Base-by-base conservation (phyloP, 2,113 vertebrate species). In the Orycteropus afer region DNA sequence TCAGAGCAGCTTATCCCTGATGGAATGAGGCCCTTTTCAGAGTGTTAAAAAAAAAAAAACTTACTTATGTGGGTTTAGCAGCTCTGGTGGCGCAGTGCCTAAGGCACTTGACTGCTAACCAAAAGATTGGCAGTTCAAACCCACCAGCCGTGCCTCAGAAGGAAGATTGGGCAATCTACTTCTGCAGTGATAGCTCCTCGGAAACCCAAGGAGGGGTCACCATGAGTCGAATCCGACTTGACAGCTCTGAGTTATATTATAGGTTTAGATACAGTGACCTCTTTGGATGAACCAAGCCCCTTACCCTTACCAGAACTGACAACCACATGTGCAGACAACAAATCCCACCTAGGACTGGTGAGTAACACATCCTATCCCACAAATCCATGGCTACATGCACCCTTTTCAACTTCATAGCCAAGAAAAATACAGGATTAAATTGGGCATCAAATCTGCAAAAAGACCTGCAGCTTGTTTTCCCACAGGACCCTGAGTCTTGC, bases 391-490 rank as follows among this genome's bases (percentile, higher is more conserved):
- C 78, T 32, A 23, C 59, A 32, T 9, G n/a, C 81, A 18, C 77
- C 76, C 67, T 93, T 74, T 67, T 37, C 51, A 49, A 3, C 76
- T 63, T 79, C 71, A 8, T 23, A 88, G 29, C 69, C 32, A 69
- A 69, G 67, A 87, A 49, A 42, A 74, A 89, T 53, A 65, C 69
- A 63, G 45, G 86, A 80, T 80, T 95, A 78, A 79, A 37, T 1
- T 32, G 25, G 15, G 53, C 89, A 71, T 80, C 65, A 77, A 87
- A 89, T 69, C 27, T 57, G 29, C 49, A 67, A n/a, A 87, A 86
- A 82, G 25, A 57, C 76, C 63, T 51, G 34, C 59, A 85, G 73
- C 87, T 95, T 88, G 90, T 95, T 96, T 95, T 89, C 71, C 89
- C 27, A 45, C 15, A 59, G 47, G 59, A 82, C 84, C 47, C 42